A percentile compares a stretch with the other conserved stretches of the same genome.
Evolutionary conservation across 1,140 invertebrate genomes (phyloP).

Genomic region (Brachionus koreanus): DNA sequence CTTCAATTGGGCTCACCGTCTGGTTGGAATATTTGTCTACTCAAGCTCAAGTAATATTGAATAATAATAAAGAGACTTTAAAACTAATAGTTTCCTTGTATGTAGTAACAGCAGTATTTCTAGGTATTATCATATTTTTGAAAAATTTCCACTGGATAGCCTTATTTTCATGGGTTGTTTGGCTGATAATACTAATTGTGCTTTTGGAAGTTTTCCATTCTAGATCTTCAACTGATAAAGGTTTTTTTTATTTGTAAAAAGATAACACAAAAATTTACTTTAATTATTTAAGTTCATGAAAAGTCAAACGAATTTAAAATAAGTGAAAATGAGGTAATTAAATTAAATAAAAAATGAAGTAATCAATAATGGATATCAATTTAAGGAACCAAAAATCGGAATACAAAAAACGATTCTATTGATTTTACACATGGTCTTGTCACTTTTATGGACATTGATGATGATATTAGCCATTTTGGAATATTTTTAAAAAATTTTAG

Average conservation of each 20-base stretch:
- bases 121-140: not conserved
- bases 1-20: slow-evolving; percentile 11
- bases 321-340: not conserved
- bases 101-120: not conserved
- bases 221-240: not conserved
- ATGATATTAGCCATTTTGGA: not conserved
- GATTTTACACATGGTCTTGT: not conserved
- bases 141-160: not conserved
- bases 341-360: not conserved
- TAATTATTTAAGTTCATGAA: not conserved
- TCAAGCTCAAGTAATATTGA: not conserved
- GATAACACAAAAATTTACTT: not conserved
- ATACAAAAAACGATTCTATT: not conserved
- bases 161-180: not conserved
- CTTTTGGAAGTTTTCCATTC: not conserved
- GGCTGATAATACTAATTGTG: not conserved
- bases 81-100: not conserved
- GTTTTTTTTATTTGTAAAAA: not conserved
- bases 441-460: not conserved
- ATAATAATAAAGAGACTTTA: not conserved
- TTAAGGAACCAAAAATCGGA: not conserved
- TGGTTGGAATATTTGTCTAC: not conserved
- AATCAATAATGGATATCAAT: not conserved
- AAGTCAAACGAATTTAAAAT: not conserved
- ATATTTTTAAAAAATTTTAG: not conserved